A percentile compares a stretch with the other conserved stretches of the same genome.
Conservation (phyloP, 2,113 vertebrate species). For the Oenanthe oenanthe region DNA sequence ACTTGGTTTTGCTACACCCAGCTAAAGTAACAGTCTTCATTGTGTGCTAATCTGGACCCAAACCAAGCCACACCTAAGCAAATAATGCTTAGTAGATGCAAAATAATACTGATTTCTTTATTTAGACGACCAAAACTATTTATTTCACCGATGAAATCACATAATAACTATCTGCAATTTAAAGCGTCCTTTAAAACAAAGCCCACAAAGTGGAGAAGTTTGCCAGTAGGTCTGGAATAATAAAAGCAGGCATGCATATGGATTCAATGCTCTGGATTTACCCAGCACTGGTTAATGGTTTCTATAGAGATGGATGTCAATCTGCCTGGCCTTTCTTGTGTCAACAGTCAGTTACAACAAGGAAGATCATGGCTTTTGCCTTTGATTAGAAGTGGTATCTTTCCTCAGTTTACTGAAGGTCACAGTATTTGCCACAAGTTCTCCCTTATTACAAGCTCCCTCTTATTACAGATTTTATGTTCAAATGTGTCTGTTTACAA, state of each 20-base stretch:
- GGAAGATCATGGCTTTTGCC: constrained; percentile 83
- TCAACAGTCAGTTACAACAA: constrained; percentile 84
- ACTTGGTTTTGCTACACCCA: constrained; percentile 91
- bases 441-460: constrained; percentile 76
- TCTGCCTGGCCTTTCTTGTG: constrained; percentile 87
- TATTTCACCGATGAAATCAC: constrained; percentile 78
- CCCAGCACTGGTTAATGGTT: constrained; percentile 80
- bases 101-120: constrained; percentile 81
- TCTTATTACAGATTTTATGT: constrained; percentile 76
- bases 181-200: constrained; percentile 80
- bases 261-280: constrained; percentile 83
- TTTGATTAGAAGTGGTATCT: constrained; percentile 85
- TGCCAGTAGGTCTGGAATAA: constrained; percentile 81
- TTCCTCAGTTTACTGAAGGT: constrained; percentile 85
- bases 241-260: constrained; percentile 84
- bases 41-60: constrained; percentile 86
- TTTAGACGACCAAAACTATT: constrained; percentile 81
- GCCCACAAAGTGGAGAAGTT: constrained; percentile 78
- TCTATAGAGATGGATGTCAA: constrained; percentile 87
- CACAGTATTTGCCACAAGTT: constrained; percentile 77
- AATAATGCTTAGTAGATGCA: constrained; percentile 86
- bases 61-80: constrained; percentile 90
- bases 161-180: constrained; percentile 78
- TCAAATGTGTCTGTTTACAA: constrained; percentile 66
- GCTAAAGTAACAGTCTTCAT: constrained; percentile 86